Base-by-base conservation (phyloP, 2,888 invertebrate genomes). In the Gerris lacustris region DNA sequence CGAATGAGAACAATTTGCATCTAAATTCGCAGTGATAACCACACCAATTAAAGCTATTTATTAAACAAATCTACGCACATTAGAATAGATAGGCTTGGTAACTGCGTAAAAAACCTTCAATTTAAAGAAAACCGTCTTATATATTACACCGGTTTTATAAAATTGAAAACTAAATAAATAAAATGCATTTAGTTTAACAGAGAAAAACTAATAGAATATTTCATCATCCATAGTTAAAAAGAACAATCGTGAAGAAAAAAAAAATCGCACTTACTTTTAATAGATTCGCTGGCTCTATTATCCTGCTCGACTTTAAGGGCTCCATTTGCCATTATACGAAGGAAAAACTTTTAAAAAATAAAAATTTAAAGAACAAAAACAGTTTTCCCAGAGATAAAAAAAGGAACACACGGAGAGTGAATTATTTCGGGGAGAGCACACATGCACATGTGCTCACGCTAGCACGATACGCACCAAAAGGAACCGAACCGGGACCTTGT, bases 291-390 rank as follows among this genome's bases (percentile, higher is more conserved):
- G 11, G 17, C 31, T 18, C 64, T 11, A 64, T 64, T 64, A 64
- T 64, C 64, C 18, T 64, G 17, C 17, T 64, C 64, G 18, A 31
- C 64, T 64, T 11, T 64, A 64, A 64, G 64, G 64, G 64, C 15
- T 64, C 64, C 64, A 64, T 64, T 64, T 64, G 64, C 64, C 64
- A 64, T 64, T 64, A 64, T 64, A 64, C 55, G 55, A 55, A 11
- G 15, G 15, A 55, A 9, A 15, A 15, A 55, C 15, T 55, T 15
- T 31, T 55, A 2, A 55, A 55, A 55, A 55, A 55, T 55, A 55
- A 55, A 55, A 55, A 31, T 31, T 55, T 55, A 55, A 55, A 55
- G 15, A 55, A 55, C 55, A 55, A 31, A 31, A 31, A 31, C 31
- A 31, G 31, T 31, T 31, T 31, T 31, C 31, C 55, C 55, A 11